phyloP scores from a whole-genome alignment of 2,888 invertebrate genomes.

The Julus scandinavius region DNA sequence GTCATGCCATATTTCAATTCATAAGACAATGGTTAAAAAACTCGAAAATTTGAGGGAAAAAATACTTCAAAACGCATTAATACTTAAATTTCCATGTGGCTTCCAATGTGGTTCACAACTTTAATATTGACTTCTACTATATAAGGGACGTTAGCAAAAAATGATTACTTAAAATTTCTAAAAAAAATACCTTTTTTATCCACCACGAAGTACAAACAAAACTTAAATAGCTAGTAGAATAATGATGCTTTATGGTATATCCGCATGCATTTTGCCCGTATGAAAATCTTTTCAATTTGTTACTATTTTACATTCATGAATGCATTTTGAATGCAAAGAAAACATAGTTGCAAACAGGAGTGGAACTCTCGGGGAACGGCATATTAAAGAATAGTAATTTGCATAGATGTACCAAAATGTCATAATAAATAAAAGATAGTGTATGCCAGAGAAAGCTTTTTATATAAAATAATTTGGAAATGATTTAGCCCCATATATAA shows the following conservation, averaged over 20 bases:
- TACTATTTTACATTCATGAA: constrained; percentile 8
- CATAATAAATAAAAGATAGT: constrained; percentile 1
- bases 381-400: constrained; percentile 7
- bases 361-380: background rate
- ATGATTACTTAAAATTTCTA: too few relatives aligned
- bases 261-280: background rate
- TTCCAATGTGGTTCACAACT: too few relatives aligned
- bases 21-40: too few relatives aligned
- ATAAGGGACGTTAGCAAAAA: too few relatives aligned
- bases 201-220: too few relatives aligned
- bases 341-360: background rate
- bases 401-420: background rate
- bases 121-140: too few relatives aligned
- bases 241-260: background rate
- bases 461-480: constrained; percentile 14
- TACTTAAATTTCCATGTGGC: too few relatives aligned
- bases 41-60: too few relatives aligned
- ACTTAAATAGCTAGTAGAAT: too few relatives aligned
- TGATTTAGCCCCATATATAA: background rate
- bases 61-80: too few relatives aligned
- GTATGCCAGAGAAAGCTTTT: background rate
- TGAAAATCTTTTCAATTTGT: background rate
- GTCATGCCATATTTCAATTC: too few relatives aligned
- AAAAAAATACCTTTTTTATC: too few relatives aligned
- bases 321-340: constrained; percentile 4